These are phyloP conservation scores for Tipula unca DNA, from an alignment of 2,888 invertebrate genomes.

Conservation along the genomic window DNA sequence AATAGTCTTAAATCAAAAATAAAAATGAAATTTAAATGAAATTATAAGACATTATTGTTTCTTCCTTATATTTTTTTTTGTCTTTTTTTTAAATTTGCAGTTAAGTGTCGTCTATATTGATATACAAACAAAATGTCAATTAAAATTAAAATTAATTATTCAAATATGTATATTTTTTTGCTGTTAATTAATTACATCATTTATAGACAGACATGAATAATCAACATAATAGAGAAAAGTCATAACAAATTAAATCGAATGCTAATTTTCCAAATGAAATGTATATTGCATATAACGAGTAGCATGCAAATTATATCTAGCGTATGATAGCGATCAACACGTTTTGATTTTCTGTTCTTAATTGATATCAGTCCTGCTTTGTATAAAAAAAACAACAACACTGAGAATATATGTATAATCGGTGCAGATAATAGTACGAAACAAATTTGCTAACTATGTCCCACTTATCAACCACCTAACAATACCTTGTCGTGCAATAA, in stretches of 20 bases:
- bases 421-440: background rate
- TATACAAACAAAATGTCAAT: background rate
- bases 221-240: background rate
- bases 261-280: background rate
- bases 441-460: background rate
- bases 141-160: conserved; percentile 14
- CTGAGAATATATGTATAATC: too few species aligned
- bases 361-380: background rate
- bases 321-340: background rate
- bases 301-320: background rate
- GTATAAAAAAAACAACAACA: too few species aligned
- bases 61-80: background rate
- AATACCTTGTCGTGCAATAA: background rate
- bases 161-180: background rate
- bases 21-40: background rate
- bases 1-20: background rate
- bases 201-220: background rate
- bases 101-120: background rate
- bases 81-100: background rate
- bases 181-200: background rate
- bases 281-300: background rate
- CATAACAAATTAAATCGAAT: background rate
- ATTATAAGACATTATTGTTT: background rate
- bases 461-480: background rate
- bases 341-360: background rate